phyloP scores from a whole-genome alignment of 2,113 vertebrate species.

The Anseranas semipalmata region DNA sequence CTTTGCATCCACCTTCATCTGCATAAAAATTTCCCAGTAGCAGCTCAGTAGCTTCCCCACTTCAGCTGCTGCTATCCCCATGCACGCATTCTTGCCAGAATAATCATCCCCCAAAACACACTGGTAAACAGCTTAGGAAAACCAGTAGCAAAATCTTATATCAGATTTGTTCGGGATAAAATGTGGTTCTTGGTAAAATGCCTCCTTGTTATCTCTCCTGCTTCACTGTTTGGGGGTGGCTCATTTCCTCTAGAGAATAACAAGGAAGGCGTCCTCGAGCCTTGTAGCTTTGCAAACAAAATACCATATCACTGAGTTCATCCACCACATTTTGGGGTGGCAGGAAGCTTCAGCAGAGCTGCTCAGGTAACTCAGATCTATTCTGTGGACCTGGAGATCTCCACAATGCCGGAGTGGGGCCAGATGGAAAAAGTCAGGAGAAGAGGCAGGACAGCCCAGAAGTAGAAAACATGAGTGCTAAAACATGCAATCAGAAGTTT shows the following conservation, averaged over 20 bases:
- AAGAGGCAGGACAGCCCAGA: background rate
- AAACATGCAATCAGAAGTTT: background rate
- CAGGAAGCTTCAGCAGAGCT: background rate
- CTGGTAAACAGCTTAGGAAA: background rate
- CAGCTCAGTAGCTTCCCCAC: background rate
- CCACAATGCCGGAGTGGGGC: background rate
- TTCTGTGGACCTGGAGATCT: background rate
- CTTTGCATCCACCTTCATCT: background rate
- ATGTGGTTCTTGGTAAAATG: background rate
- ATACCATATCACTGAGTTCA: background rate
- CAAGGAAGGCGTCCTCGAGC: background rate
- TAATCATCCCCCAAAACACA: background rate
- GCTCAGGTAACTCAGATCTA: background rate
- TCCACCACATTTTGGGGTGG: background rate
- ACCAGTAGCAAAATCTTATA: background rate
- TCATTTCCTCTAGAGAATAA: background rate
- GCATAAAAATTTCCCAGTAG: background rate
- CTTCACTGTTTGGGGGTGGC: background rate
- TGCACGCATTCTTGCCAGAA: background rate
- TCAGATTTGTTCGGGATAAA: background rate
- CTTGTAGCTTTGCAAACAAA: background rate
- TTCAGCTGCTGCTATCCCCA: background rate
- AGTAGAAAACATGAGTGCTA: background rate
- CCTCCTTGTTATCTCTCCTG: background rate
- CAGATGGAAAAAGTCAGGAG: background rate